phyloP scores from a whole-genome alignment of 1,140 invertebrate genomes.

The Drosophila prosaltans region DNA sequence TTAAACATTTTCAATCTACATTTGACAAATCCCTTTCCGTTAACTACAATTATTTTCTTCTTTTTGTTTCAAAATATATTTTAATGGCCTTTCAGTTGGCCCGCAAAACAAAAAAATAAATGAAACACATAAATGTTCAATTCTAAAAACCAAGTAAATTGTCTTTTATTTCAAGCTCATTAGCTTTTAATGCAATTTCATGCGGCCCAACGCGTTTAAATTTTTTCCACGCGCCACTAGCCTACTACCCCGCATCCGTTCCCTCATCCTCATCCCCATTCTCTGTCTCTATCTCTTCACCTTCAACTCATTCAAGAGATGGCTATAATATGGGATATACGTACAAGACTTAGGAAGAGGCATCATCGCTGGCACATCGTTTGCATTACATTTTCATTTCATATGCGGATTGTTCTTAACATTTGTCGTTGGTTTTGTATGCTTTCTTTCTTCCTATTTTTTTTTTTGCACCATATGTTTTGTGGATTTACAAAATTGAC shows the following conservation, averaged over 20 bases:
- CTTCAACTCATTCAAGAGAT: slow-evolving; percentile 15
- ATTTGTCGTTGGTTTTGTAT: slow-evolving; percentile 25
- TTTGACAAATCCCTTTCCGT: slow-evolving; percentile 5
- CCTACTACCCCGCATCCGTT: slow-evolving; percentile 5
- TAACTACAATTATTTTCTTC: slow-evolving; percentile 18
- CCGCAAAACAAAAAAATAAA: slow-evolving; percentile 35
- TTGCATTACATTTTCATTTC: slow-evolving; percentile 63
- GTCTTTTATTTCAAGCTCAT: slow-evolving; percentile 80
- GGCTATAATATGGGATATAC: no score
- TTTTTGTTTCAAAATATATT: slow-evolving; percentile 49
- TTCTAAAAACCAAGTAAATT: slow-evolving; percentile 64
- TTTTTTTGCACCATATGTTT: slow-evolving; percentile 66
- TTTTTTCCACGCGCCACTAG: slow-evolving; percentile 67
- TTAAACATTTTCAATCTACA: slow-evolving; percentile 14
- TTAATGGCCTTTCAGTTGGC: slow-evolving; percentile 47
- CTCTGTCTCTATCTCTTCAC: slow-evolving; percentile 32
- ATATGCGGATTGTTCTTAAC: slow-evolving; percentile 32
- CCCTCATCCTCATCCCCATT: no score
- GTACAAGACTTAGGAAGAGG: neutral
- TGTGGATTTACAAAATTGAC: slow-evolving; percentile 72
- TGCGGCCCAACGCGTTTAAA: slow-evolving; percentile 74
- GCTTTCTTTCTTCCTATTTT: slow-evolving; percentile 11
- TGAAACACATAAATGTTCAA: slow-evolving; percentile 52
- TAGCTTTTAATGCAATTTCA: slow-evolving; percentile 80
- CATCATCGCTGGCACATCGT: slow-evolving; percentile 58